Evolutionary conservation across 2,113 vertebrate genomes (phyloP).

Genomic region (Caloenas nicobarica): DNA sequence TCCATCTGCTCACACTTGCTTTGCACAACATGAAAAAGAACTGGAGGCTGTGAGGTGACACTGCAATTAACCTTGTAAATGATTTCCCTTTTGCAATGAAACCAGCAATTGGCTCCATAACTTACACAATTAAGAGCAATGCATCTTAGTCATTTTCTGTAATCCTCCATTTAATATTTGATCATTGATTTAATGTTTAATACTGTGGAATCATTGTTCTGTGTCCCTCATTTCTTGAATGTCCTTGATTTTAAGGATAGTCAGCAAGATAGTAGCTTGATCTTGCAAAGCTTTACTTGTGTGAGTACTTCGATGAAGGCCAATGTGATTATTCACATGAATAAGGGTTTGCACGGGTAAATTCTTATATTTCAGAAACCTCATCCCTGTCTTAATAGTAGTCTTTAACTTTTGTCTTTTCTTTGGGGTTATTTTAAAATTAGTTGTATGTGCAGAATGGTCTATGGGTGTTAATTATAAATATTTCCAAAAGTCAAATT

Average conservation of each 20-base stretch:
- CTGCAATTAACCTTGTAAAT: constrained; percentile 76
- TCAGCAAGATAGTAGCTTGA: background rate
- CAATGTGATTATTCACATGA: background rate
- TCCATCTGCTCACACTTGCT: constrained; percentile 71
- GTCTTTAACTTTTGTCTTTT: background rate
- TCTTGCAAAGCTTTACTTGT: background rate
- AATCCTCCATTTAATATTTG: constrained; percentile 69
- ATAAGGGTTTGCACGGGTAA: background rate
- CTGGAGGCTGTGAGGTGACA: constrained; percentile 50
- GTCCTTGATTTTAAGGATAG: constrained; percentile 23
- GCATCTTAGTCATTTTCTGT: constrained; percentile 56
- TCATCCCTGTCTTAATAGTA: background rate
- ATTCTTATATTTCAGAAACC: background rate
- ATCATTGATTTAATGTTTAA: constrained; percentile 61
- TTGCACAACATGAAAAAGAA: constrained; percentile 63
- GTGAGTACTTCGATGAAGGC: background rate
- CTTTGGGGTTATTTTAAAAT: background rate
- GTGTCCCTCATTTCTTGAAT: background rate
- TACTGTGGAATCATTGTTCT: background rate
- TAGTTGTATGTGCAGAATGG: background rate
- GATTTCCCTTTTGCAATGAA: constrained; percentile 54
- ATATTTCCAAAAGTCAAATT: background rate
- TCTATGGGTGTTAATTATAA: background rate
- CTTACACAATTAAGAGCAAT: constrained; percentile 67
- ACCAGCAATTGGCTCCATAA: constrained; percentile 32